These are phyloP conservation scores for Pseudachorutes palmiensis DNA, from an alignment of 1,140 invertebrate genomes.

Conservation along the genomic window DNA sequence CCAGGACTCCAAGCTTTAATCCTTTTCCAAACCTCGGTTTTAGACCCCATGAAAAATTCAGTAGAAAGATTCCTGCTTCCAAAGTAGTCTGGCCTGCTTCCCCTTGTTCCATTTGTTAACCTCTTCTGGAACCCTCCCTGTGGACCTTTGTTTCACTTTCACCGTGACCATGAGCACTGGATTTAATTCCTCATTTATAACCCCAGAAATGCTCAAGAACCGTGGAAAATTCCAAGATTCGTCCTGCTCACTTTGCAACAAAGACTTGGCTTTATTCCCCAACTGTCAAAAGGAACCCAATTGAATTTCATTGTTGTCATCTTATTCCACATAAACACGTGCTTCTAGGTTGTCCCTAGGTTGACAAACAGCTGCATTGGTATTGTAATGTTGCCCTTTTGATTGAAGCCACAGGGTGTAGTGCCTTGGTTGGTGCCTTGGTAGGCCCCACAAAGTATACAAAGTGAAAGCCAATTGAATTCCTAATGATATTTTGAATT, in stretches of 20 bases:
- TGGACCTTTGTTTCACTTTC: conserved; percentile 2
- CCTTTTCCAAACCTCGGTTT: not conserved
- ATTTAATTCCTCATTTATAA: conserved; percentile 1
- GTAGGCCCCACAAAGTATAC: too few relatives aligned
- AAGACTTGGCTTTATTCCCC: not conserved
- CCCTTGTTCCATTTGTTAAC: not conserved
- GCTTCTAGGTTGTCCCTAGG: too few relatives aligned
- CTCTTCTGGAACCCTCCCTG: not conserved
- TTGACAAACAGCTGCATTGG: too few relatives aligned
- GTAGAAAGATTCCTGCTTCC: not conserved
- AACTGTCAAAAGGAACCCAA: not conserved
- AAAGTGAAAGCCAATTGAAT: not conserved
- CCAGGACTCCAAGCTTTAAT: not conserved
- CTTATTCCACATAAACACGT: too few relatives aligned
- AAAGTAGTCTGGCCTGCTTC: not conserved
- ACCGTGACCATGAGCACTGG: conserved; percentile 1
- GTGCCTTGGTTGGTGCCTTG: too few relatives aligned
- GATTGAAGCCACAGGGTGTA: too few relatives aligned
- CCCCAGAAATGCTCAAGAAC: not conserved
- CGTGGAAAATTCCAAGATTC: not conserved
- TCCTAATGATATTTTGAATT: not conserved
- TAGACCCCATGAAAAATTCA: not conserved
- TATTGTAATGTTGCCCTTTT: too few relatives aligned
- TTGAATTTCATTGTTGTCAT: too few relatives aligned
- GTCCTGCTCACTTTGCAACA: conserved; percentile 2